phyloP scores from a whole-genome alignment of 2,888 invertebrate genomes.

The Adelognathus sp. region DNA sequence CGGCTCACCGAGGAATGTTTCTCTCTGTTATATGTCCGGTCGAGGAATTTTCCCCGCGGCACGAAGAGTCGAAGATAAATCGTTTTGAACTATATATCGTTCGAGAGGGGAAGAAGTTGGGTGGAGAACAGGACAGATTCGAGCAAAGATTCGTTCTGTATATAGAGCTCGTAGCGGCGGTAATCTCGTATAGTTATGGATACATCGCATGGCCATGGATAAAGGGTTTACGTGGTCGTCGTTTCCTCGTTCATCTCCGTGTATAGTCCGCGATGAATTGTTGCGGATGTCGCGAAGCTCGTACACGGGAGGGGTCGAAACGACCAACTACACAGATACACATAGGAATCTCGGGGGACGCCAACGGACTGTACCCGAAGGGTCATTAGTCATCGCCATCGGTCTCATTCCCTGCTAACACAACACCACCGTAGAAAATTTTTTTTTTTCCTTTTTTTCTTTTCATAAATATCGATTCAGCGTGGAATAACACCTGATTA shows the following conservation, averaged over 20 bases:
- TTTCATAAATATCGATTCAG: conserved; percentile 19
- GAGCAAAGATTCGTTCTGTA: neutral
- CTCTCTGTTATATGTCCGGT: neutral
- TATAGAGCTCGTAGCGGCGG: neutral
- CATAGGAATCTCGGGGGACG: neutral
- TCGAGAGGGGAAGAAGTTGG: neutral
- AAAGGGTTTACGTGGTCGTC: conserved; percentile 34
- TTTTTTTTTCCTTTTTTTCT: neutral
- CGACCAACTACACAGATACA: neutral
- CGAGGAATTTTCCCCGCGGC: neutral
- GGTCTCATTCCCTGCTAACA: conserved; percentile 24
- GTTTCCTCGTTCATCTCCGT: conserved; percentile 6
- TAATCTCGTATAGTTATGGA: conserved; percentile 25
- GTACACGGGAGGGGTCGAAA: neutral
- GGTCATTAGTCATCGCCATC: conserved; percentile 41
- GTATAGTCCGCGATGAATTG: conserved; percentile 15
- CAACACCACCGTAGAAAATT: neutral
- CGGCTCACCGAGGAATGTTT: neutral
- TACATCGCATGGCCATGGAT: neutral
- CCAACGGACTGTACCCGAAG: conserved; percentile 33
- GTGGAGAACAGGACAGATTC: neutral
- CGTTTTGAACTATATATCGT: conserved; percentile 15
- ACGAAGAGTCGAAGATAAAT: conserved; percentile 6
- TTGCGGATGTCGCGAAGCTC: conserved; percentile 28
- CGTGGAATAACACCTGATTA: conserved; percentile 15